These are phyloP conservation scores for Amiota mariae DNA, from an alignment of 2,888 invertebrate species.

Conservation along the genomic window DNA sequence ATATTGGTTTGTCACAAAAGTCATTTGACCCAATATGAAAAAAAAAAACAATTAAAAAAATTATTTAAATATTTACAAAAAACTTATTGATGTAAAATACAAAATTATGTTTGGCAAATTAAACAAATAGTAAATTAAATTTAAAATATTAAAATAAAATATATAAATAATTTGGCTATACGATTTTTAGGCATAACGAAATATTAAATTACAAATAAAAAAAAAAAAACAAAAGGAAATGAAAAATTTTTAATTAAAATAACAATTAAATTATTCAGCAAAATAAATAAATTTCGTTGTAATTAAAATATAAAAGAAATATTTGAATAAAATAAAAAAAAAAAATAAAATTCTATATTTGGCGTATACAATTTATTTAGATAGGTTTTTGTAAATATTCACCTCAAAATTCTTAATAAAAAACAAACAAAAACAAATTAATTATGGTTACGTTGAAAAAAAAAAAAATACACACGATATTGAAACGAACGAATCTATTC, in stretches of 20 bases:
- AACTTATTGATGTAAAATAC: slow-evolving; percentile 49
- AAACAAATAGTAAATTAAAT: slow-evolving; percentile 26
- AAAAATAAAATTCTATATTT: slow-evolving; percentile 32
- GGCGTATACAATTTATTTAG: slow-evolving; percentile 55
- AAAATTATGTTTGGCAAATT: slow-evolving; percentile 43
- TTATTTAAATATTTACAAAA: slow-evolving; percentile 54
- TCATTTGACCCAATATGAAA: slow-evolving; percentile 51
- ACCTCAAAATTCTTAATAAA: slow-evolving; percentile 57
- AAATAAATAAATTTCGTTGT: slow-evolving; percentile 28
- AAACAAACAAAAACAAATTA: slow-evolving; percentile 31
- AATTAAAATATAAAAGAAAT: slow-evolving; percentile 1
- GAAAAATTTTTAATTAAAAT: slow-evolving; percentile 16
- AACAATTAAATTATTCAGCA: background rate
- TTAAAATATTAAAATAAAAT: slow-evolving; percentile 33
- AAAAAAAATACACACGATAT: slow-evolving; percentile 40
- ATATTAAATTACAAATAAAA: slow-evolving; percentile 10
- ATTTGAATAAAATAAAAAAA: slow-evolving; percentile 20
- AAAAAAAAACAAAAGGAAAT: slow-evolving; percentile 9
- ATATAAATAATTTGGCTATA: slow-evolving; percentile 39
- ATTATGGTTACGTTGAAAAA: slow-evolving; percentile 2
- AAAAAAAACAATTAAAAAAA: background rate
- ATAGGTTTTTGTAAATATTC: slow-evolving; percentile 74
- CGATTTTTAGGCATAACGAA: slow-evolving; percentile 32
- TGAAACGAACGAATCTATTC: slow-evolving; percentile 29
- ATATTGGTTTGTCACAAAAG: slow-evolving; percentile 37